Percentiles rank a stretch among this genome's conserved stretches.
Conservation (phyloP, 2,797 vertebrate species). For the Dermochelys coriacea region DNA sequence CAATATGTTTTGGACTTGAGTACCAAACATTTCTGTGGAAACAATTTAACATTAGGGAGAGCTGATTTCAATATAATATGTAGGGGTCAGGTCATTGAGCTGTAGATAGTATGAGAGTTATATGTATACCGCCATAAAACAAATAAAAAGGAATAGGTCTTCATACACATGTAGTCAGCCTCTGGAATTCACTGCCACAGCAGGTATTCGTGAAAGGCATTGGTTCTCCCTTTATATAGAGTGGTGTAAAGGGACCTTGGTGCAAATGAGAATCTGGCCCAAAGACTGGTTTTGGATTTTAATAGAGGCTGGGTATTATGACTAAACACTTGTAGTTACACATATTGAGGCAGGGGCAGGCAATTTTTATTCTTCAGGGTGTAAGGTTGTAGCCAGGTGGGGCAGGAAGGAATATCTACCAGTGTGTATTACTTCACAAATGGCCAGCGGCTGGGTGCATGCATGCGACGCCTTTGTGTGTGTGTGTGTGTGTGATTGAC, state of each 20-base stretch:
- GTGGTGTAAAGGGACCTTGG: background rate
- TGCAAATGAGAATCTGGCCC: constrained; percentile 55
- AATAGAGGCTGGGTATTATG: constrained; percentile 47
- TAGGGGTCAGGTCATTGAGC: background rate
- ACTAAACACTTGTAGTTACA: constrained; percentile 59
- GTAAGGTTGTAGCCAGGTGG: accelerated
- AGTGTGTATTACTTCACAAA: no score
- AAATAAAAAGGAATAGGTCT: constrained; percentile 1
- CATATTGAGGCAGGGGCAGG: constrained; percentile 21
- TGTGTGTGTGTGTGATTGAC: background rate
- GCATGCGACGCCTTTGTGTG: accelerated
- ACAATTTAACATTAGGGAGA: background rate
- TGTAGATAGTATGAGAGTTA: background rate
- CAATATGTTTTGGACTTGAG: background rate
- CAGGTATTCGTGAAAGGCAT: constrained; percentile 43
- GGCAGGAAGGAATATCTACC: background rate
- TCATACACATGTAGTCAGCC: background rate
- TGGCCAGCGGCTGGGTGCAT: no score
- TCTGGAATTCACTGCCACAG: background rate
- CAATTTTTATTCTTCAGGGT: background rate
- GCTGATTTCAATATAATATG: background rate
- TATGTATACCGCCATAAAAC: background rate
- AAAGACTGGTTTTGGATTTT: constrained; percentile 48
- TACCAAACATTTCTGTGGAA: background rate
- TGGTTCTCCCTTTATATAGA: background rate